A percentile compares a stretch with the other conserved stretches of the same genome.
These are phyloP conservation scores for Callionymus lyra DNA, from an alignment of 2,113 vertebrate species.

Conservation along the genomic window DNA sequence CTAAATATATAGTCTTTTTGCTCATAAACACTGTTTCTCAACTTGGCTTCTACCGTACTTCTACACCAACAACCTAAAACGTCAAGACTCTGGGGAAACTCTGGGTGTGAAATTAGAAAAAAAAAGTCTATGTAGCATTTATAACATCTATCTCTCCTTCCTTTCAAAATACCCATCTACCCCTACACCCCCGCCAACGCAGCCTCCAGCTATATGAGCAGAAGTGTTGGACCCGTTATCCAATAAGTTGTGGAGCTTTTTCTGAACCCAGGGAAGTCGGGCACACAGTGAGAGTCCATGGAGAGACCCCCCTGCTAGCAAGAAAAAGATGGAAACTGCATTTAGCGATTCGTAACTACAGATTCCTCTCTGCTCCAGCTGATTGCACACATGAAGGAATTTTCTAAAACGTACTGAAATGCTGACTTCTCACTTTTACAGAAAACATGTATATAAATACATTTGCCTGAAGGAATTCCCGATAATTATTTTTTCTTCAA, in stretches of 20 bases:
- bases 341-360: constrained; percentile 31
- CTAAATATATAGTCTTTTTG: no score
- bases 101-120: no score
- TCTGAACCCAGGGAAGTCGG: constrained; percentile 53
- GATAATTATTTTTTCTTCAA: no score
- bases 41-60: no score
- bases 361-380: constrained; percentile 22
- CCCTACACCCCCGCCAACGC: constrained; percentile 9
- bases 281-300: constrained; percentile 33
- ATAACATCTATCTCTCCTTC: constrained; percentile 17
- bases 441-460: no score
- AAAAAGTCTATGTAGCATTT: constrained; percentile 25
- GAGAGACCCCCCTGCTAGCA: constrained; percentile 36
- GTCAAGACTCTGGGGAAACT: no score
- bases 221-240: constrained; percentile 49
- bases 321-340: constrained; percentile 35
- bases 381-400: constrained; percentile 14
- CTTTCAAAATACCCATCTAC: constrained; percentile 29
- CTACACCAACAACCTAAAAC: no score
- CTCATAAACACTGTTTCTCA: no score
- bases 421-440: no score
- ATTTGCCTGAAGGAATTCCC: no score
- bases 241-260: constrained; percentile 53
- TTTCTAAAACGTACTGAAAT: neutral
- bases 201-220: constrained; percentile 43